Evolutionary conservation across 2,113 vertebrate species (phyloP).

Genomic region (Caretta caretta): DNA sequence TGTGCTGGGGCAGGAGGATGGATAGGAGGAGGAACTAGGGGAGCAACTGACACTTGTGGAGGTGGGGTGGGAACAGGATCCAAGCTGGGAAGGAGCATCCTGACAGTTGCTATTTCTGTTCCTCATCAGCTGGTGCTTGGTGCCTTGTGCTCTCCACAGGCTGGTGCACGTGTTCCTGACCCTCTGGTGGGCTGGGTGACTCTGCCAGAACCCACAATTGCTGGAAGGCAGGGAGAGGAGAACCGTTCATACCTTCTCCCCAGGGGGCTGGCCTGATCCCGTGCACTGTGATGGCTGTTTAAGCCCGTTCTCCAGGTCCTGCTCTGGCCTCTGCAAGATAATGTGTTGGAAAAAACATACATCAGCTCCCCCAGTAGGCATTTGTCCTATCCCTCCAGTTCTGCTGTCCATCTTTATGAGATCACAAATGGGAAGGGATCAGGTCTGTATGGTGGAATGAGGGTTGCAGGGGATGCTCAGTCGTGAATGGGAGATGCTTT

Average conservation of each 20-base stretch:
- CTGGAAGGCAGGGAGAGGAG: neutral
- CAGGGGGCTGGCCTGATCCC: neutral
- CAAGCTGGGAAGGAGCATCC: neutral
- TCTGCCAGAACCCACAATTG: neutral
- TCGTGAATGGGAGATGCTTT: neutral
- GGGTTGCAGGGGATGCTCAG: neutral
- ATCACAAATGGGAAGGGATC: neutral
- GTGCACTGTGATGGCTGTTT: neutral
- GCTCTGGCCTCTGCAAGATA: neutral
- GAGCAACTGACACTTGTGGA: neutral
- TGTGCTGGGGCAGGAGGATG: neutral
- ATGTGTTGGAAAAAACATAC: neutral
- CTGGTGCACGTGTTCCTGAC: neutral
- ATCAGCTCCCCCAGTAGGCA: no score
- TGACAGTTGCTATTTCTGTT: neutral
- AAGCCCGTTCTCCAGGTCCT: neutral
- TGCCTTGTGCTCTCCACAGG: neutral
- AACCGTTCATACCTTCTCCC: neutral
- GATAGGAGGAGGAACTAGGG: neutral
- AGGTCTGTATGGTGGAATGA: neutral
- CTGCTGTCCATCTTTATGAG: neutral
- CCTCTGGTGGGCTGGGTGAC: neutral
- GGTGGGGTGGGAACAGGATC: neutral
- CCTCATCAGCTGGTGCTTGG: neutral
- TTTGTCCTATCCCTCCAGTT: neutral